phyloP scores from a whole-genome alignment of 2,797 vertebrate species.

The Sebastes miniatus region DNA sequence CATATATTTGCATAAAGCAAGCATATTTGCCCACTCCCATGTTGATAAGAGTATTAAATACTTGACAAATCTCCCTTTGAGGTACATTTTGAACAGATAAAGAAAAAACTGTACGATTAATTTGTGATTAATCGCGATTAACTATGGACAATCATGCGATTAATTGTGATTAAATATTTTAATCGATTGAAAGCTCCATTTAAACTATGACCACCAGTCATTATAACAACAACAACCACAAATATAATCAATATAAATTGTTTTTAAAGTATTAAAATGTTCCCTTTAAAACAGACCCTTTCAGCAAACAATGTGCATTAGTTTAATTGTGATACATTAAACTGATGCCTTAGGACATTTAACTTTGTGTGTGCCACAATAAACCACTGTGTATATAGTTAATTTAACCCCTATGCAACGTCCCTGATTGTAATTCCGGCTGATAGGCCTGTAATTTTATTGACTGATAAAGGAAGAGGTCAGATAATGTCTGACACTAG shows the following conservation, averaged over 20 bases:
- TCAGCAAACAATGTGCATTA: background rate
- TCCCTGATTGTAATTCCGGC: slow-evolving; percentile 48
- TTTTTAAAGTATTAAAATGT: background rate
- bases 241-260: background rate
- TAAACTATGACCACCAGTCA: background rate
- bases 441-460: slow-evolving; percentile 54
- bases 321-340: slow-evolving; percentile 13
- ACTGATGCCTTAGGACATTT: slow-evolving; percentile 1
- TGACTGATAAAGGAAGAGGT: slow-evolving; percentile 52
- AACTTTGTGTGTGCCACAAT: background rate
- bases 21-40: too few species aligned
- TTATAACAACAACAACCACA: background rate
- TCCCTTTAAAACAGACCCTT: background rate
- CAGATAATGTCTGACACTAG: slow-evolving; percentile 46
- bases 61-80: too few species aligned
- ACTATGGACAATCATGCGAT: too few species aligned
- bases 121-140: too few species aligned
- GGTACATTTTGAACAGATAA: too few species aligned
- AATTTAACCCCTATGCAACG: background rate
- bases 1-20: too few species aligned
- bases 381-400: background rate
- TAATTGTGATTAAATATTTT: too few species aligned
- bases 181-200: background rate
- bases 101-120: too few species aligned
- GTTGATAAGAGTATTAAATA: too few species aligned